Base-by-base conservation (phyloP, 2,113 vertebrate species). In the Martes martes region DNA sequence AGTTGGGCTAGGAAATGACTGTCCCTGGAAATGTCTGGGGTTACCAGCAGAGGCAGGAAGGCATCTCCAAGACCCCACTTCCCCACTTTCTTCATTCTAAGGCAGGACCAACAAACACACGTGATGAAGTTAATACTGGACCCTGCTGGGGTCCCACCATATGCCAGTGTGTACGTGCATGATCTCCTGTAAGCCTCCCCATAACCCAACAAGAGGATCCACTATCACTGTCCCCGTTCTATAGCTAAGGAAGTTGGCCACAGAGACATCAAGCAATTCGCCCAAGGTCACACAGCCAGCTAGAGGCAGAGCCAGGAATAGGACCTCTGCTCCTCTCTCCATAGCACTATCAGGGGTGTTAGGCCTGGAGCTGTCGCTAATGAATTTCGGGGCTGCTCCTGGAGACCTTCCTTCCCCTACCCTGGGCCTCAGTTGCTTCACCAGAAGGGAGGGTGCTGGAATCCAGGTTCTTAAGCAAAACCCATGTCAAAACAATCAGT, bases 361-460 rank as follows among this genome's bases (percentile, higher is more conserved):
- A 52, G 42, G 61, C 24, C 14, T 8, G 26, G 59, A 42, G 36
- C 7, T 4, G 52, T 13, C 0, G 3, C 50, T 50, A 42, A 18
- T 42, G 76, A 21, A 79, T 33, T 8, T 26, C 8, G 4, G 26
- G 15, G 74, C 42, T 92, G 24, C 33, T 33, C 59, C 47, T 5
- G 16, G 11, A 19, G 39, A 21, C 21, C 45, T n/a, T 69, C 9
- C 6, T 11, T 21, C 31, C 28, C 21, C 67, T 52, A 33, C 81
- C 10, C 0, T 24, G 47, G 92, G 18, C 47, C 57, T 50, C 55
- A 0, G 23, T 18, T 61, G 18, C 55, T n/a, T 92, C 33, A 13
- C 6, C 0, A 1, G 50, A 81, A 73, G n/a, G 50, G 10, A 28
- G 80, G 57, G 13, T 0, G 8, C 36, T 28, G 36, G 85, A n/a